Percentiles rank a stretch among this genome's conserved stretches.
phyloP scores from a whole-genome alignment of 1,140 invertebrate species.

The Heliothis subflexa region DNA sequence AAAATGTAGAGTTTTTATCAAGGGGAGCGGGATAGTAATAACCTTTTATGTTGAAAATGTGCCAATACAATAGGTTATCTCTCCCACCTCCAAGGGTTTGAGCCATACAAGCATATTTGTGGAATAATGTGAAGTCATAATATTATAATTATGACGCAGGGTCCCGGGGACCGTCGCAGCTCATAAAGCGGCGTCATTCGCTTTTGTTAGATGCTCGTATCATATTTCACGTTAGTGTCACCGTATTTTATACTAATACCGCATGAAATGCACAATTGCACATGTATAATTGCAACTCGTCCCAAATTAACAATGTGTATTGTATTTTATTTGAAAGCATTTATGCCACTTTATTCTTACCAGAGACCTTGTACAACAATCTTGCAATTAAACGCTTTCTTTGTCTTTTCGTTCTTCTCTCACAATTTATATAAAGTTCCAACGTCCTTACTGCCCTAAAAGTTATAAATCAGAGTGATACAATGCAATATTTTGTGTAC shows the following conservation, averaged over 20 bases:
- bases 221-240: conserved; percentile 74
- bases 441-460: conserved; percentile 47
- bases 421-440: conserved; percentile 19
- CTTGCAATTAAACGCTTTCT: conserved; percentile 41
- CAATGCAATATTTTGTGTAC: conserved; percentile 72
- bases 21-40: conserved; percentile 38
- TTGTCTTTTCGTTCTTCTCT: conserved; percentile 32
- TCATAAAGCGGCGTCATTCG: conserved; percentile 71
- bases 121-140: conserved; percentile 83
- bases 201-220: conserved; percentile 70
- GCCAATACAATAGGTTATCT: conserved; percentile 46
- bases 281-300: conserved; percentile 45
- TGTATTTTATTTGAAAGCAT: conserved; percentile 15
- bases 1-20: conserved; percentile 45
- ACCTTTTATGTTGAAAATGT: conserved; percentile 45
- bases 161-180: conserved; percentile 63
- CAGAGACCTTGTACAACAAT: conserved; percentile 6
- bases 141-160: conserved; percentile 79
- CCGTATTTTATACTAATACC: conserved; percentile 67
- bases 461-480: conserved; percentile 65
- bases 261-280: conserved; percentile 59
- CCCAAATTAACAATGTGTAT: conserved; percentile 40
- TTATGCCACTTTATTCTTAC: conserved; percentile 8
- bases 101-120: conserved; percentile 48
- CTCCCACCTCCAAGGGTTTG: conserved; percentile 50